Evolutionary conservation across 2,797 vertebrate species (phyloP).

Genomic region (Peromyscus aztecus): DNA sequence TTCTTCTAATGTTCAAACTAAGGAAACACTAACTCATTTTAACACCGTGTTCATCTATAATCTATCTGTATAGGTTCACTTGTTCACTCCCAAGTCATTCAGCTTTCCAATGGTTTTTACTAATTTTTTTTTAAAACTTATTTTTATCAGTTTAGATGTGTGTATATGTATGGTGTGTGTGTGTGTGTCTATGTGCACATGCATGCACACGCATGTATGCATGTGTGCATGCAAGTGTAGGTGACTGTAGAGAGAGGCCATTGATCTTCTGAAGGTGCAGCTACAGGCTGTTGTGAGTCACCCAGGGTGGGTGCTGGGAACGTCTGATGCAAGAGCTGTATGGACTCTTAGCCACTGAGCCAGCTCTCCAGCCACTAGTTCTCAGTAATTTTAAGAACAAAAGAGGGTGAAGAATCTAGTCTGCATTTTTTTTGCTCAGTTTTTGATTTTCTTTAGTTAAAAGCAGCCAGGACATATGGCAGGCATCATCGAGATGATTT

Average conservation of each 20-base stretch:
- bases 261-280: neutral
- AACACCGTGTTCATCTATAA: neutral
- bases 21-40: constrained; percentile 65
- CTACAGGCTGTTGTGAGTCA: neutral
- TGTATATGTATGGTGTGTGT: neutral
- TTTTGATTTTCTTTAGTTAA: neutral
- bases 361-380: neutral
- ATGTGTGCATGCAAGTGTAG: neutral
- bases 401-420: constrained; percentile 37
- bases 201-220: neutral
- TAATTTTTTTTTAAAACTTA: neutral
- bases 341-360: neutral
- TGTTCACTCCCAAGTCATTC: neutral
- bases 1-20: neutral
- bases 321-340: neutral
- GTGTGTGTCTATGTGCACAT: neutral
- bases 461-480: neutral
- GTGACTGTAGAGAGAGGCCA: too few species aligned
- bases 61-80: neutral
- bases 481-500: neutral
- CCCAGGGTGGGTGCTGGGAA: neutral
- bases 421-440: neutral
- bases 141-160: neutral
- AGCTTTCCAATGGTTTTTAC: constrained; percentile 2
- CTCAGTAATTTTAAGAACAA: constrained; percentile 62